Base-by-base conservation (phyloP, 2,797 vertebrate species). In the Rallus crepitans region DNA sequence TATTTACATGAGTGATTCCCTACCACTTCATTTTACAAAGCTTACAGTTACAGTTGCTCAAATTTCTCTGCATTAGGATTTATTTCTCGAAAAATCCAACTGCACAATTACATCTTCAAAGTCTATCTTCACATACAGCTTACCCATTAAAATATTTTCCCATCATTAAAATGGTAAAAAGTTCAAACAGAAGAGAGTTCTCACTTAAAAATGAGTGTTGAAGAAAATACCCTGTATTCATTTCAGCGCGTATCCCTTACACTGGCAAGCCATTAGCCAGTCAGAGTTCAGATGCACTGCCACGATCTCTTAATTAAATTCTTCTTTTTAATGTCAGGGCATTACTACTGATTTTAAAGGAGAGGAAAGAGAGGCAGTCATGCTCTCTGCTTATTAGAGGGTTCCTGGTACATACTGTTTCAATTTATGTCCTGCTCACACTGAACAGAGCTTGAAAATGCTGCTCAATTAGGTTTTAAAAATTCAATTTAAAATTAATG, bases 401-500 rank as follows among this genome's bases (percentile, higher is more conserved):
- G 72, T 77, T 93, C 50, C 93, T 85, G 94, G 89, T 95, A 96
- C 90, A 92, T 93, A 94, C 86, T 88, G 87, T 86, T 95, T 92
- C 94, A 97, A 97, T 97, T 97, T 95, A 95, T 86, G 96, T 96
- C 93, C 79, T 79, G 70, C 78, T 97, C 94, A 95, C 88, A 95
- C 94, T 97, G 95, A 96, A 96, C 93, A 96, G 94, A 96, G 82
- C 90, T 92, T 84, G 72, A 81, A 96, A 97, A 96, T 53, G 70
- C 94, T 93, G 95, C 91, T 95, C 94, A 95, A 97, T 97, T 97
- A 95, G 92, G 91, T 97, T 96, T 94, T 95, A 89, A 96, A 97
- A 97, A 96, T 89, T 93, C 94, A 95, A 96, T 96, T 94, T 95
- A 90, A 95, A 96, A 97, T 97, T 97, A 97, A 96, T 93, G 91